Percentiles rank a stretch among this genome's conserved stretches.
Evolutionary conservation across 2,797 vertebrate species (phyloP).

Genomic region (Numenius phaeopus): DNA sequence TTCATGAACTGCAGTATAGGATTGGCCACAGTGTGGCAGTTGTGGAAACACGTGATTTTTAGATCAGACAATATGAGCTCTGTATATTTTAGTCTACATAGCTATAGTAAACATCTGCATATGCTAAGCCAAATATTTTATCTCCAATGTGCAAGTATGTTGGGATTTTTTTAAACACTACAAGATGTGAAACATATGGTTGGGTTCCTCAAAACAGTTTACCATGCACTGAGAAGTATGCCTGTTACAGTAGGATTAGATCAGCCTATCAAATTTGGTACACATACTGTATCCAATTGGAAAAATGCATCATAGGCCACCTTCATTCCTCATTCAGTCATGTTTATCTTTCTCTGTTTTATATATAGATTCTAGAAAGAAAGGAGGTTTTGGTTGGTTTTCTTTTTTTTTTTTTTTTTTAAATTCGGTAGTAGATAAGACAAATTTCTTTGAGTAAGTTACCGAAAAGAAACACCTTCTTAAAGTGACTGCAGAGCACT

Average conservation of each 20-base stretch:
- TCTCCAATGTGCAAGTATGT: fast-evolving
- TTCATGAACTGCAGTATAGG: neutral
- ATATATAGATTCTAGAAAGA: neutral
- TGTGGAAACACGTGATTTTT: fast-evolving
- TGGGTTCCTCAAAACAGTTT: neutral
- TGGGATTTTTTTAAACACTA: neutral
- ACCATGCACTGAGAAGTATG: neutral
- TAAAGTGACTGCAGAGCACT: neutral
- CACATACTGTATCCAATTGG: neutral
- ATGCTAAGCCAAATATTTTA: neutral
- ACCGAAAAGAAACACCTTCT: neutral
- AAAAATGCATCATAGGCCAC: neutral
- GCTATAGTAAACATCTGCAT: neutral
- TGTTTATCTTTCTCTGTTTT: neutral
- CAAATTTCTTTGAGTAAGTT: neutral
- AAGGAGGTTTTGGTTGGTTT: neutral
- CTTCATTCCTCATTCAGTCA: neutral
- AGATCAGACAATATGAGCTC: neutral
- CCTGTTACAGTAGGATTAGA: neutral
- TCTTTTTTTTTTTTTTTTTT: neutral
- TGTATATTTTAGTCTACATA: neutral
- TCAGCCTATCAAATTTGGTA: neutral
- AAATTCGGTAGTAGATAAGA: neutral
- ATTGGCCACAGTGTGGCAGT: neutral
- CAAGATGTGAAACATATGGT: neutral